Evolutionary conservation across 2,113 vertebrate species (phyloP), one percentile per base, ranked within the genome.

Genomic region (Choloepus hoffmanni): DNA sequence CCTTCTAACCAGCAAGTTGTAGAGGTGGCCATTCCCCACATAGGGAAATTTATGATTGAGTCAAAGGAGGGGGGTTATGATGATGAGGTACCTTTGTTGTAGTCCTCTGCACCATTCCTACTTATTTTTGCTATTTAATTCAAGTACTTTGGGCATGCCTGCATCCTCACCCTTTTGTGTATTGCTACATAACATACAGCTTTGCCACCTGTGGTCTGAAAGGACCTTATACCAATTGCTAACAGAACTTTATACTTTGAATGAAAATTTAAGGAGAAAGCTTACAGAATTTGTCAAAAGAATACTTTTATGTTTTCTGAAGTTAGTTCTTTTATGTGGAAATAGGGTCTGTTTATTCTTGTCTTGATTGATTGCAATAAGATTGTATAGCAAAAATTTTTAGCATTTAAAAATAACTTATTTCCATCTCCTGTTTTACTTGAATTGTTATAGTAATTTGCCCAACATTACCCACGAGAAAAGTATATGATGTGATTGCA

Each of bases 1-100:
- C 98, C 98, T 98, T 97, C 98, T 95, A 98, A 98, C 96, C 99
- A 99, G 98, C 99, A 98, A 98, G 99, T 99, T 96, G 98, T 99
- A 98, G 99, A 99, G 98, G 99, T 99, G 98, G 99, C 99, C 98
- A 99, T 99, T 96, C 99, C 99, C 96, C 99, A 99, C 95, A 98
- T 99, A 99, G 99, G 99, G 98, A 99, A 99, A 97, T 99, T 99
- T 98, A 98, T 99, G 98, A 99, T 99, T 99, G 99, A 99, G 98
- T 99, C 99, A 98, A 99, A 99, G 98, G 99, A 99, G 98, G 99
- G 99, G 98, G 99, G 99, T 98, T 99, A 99, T 98, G 99, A 99
- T 98, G 99, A 99, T 53, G 99, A 99, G 99, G 99, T 99, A 99
- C 99, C 96, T 97, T 60, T 81, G 70, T 92, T 97, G 90, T 72